Percentiles rank a stretch among this genome's conserved stretches.
phyloP scores from a whole-genome alignment of 2,888 invertebrate species.

The Chrysolina oricalcia region DNA sequence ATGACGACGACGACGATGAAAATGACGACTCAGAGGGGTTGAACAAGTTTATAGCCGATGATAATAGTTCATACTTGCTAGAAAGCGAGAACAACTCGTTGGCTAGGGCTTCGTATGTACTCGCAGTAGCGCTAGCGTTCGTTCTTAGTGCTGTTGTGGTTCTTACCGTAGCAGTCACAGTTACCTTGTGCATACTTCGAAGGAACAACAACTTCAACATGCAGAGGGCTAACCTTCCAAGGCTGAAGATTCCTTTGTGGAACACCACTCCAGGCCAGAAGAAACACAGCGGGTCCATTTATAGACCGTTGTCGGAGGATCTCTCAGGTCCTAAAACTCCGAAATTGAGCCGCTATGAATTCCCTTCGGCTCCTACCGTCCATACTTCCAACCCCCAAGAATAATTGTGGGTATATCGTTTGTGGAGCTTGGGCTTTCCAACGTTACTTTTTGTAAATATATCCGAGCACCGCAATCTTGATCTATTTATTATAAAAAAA shows the following conservation, averaged over 20 bases:
- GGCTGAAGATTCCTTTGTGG: constrained; percentile 68
- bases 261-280: constrained; percentile 72
- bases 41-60: not conserved
- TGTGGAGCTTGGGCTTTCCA: not conserved
- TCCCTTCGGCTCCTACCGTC: constrained; percentile 61
- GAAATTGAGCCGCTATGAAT: constrained; percentile 76
- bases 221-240: constrained; percentile 65
- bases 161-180: constrained; percentile 70
- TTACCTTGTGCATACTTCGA: constrained; percentile 66
- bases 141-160: constrained; percentile 75
- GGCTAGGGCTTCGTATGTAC: constrained; percentile 61
- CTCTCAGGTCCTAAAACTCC: constrained; percentile 81
- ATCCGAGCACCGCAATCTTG: constrained; percentile 4
- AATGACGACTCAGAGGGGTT: constrained; percentile 68
- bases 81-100: constrained; percentile 42
- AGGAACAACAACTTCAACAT: constrained; percentile 63
- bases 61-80: constrained; percentile 36
- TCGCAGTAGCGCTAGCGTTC: constrained; percentile 73
- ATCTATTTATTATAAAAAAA: constrained; percentile 38
- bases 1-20: constrained; percentile 66
- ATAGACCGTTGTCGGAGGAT: constrained; percentile 86
- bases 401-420: constrained; percentile 24
- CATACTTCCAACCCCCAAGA: constrained; percentile 49
- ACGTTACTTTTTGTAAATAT: constrained; percentile 21
- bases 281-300: constrained; percentile 84